Base-by-base conservation (phyloP, 2,797 vertebrate genomes). In the Podargus strigoides region DNA sequence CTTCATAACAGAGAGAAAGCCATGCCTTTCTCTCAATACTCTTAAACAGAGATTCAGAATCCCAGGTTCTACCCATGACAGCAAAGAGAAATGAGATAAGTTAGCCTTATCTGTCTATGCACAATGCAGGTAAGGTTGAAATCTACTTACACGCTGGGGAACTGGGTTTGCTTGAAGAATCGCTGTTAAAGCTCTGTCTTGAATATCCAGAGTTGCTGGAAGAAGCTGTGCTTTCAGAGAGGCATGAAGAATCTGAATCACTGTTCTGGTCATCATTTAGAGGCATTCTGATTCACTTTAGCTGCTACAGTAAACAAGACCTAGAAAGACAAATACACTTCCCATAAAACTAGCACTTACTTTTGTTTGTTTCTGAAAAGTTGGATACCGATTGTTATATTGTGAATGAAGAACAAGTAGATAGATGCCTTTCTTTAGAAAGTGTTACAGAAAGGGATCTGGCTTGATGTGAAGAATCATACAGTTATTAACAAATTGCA, bases 161-260 rank as follows among this genome's bases (percentile, higher is more conserved):
- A 96, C 98, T 98, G 73, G 98, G 98, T 78, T 99, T 99, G 98
- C 99, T 99, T 91, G 99, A 99, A 93, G 98, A 97, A 91, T 98
- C 98, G 2, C 99, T 99, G 42, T 98, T 98, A 95, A 99, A 99
- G 95, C 99, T 99, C 87, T 98, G 98, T 14, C 98, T 98, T 32
- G 98, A 99, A 89, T 95, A 98, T 68, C 99, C 99, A 2, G 92
- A 97, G 96, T 99, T 98, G 0, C 98, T 99, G 85, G 98, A 97
- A 1, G 98, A 98, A 22, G 98, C 98, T 94, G 97, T 94, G 96
- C 98, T 99, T 97, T 99, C 98, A 0, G 98, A 98, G 53, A 98
- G 96, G 36, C 97, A 97, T 1, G 98, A 98, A 30, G 98, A 98
- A 87, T 99, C 99, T 2, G 96, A 98, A 50, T 99, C 98, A 6